These are phyloP conservation scores for Carcharodon carcharias DNA, from an alignment of 2,797 vertebrate genomes.

Conservation along the genomic window DNA sequence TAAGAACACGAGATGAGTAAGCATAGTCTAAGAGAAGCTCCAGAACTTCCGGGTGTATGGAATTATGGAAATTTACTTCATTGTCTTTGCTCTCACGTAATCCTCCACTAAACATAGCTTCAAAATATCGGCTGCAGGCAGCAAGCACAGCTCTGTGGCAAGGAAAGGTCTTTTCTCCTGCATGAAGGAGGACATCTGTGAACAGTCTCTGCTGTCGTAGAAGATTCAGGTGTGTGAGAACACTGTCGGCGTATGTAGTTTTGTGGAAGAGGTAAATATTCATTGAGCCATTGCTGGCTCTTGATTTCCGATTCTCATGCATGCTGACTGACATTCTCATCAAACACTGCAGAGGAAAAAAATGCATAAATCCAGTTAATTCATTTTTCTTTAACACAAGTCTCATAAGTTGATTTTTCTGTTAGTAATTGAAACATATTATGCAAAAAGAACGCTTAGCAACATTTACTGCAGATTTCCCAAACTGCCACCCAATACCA, in stretches of 20 bases:
- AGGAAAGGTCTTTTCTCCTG: slow-evolving; percentile 86
- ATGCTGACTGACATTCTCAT: slow-evolving; percentile 98
- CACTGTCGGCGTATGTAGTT: slow-evolving; percentile 93
- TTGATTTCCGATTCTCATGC: slow-evolving; percentile 95
- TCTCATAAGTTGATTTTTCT: neutral
- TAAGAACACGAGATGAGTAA: slow-evolving; percentile 92
- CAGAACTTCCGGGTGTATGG: slow-evolving; percentile 88
- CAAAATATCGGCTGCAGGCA: slow-evolving; percentile 94
- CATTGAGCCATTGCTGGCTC: slow-evolving; percentile 92
- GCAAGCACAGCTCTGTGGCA: slow-evolving; percentile 93
- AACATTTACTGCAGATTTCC: neutral
- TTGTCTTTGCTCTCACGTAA: slow-evolving; percentile 91
- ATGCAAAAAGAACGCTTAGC: neutral
- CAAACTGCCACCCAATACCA: neutral
- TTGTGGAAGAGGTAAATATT: slow-evolving; percentile 98
- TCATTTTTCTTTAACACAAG: neutral
- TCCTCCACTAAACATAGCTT: slow-evolving; percentile 97
- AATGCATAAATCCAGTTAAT: neutral
- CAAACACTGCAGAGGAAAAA: slow-evolving; percentile 67
- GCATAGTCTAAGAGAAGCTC: slow-evolving; percentile 94
- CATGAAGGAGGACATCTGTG: slow-evolving; percentile 90
- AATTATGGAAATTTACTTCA: slow-evolving; percentile 91
- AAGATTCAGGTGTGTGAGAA: slow-evolving; percentile 88
- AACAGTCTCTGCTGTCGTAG: slow-evolving; percentile 89
- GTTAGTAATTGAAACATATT: neutral